Percentiles rank a stretch among this genome's conserved stretches.
Conservation (phyloP, 2,888 invertebrate genomes). For the Dendrolimus pini region DNA sequence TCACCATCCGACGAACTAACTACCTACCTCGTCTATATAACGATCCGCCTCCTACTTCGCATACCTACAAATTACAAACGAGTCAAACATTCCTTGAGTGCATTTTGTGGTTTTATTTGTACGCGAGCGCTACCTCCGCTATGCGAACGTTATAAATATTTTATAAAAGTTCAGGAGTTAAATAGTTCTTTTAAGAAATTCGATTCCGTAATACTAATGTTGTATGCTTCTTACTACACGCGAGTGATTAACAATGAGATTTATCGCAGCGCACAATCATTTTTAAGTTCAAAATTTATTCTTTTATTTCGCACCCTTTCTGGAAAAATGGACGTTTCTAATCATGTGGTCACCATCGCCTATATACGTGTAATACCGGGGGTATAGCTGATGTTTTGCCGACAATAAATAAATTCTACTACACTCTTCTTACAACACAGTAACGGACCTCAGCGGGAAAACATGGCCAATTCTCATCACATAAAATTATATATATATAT, state of each 20-base stretch:
- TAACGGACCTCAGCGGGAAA: no score
- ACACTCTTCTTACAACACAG: no score
- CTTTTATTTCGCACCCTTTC: no score
- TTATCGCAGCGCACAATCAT: slow-evolving; percentile 6
- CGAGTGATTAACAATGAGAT: slow-evolving; percentile 16
- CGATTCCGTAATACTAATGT: slow-evolving; percentile 59
- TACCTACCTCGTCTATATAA: slow-evolving; percentile 36
- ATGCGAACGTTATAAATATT: slow-evolving; percentile 59
- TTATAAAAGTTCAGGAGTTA: slow-evolving; percentile 61
- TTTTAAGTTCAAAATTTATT: slow-evolving; percentile 1
- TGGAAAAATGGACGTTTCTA: no score
- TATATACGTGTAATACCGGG: no score
- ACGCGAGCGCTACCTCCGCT: slow-evolving; percentile 48
- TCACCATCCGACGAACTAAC: slow-evolving; percentile 40
- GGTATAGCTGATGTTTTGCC: no score
- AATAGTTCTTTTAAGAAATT: slow-evolving; percentile 58
- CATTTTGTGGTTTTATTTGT: slow-evolving; percentile 34
- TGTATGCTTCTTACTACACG: slow-evolving; percentile 29
- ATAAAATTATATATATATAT: no score
- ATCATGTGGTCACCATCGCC: no score
- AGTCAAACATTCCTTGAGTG: slow-evolving; percentile 34
- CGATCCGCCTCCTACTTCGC: slow-evolving; percentile 33
- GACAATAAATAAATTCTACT: no score
- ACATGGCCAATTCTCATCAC: no score
- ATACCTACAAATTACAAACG: slow-evolving; percentile 28